Evolutionary conservation across 2,113 vertebrate species (phyloP).

Genomic region (Mustelus asterias): DNA sequence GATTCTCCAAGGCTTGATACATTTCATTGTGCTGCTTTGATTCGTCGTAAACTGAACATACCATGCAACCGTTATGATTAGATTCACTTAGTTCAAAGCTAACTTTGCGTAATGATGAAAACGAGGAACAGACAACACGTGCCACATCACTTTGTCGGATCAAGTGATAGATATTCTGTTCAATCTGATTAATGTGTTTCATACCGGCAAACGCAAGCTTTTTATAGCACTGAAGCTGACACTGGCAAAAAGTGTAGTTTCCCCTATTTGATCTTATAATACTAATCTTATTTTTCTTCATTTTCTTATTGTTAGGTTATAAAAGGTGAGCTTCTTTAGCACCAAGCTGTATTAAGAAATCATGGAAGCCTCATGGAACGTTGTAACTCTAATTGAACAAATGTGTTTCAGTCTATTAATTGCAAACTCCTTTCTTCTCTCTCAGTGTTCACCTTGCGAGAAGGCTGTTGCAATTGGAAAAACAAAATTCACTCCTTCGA

Average conservation of each 20-base stretch:
- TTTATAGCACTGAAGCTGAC: background rate
- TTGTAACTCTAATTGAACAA: background rate
- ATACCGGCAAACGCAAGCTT: background rate
- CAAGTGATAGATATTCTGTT: background rate
- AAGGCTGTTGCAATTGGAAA: conserved; percentile 88
- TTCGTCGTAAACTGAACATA: background rate
- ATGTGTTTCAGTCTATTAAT: background rate
- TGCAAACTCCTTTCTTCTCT: background rate
- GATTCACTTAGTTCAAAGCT: background rate
- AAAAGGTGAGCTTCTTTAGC: background rate
- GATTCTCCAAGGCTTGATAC: background rate
- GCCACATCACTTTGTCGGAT: background rate
- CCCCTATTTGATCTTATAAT: too few relatives aligned
- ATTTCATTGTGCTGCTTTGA: background rate
- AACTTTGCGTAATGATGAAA: background rate
- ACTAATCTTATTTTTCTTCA: background rate
- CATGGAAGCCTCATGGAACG: background rate
- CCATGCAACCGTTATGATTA: background rate
- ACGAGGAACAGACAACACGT: background rate
- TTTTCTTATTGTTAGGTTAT: background rate
- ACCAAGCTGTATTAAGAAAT: background rate
- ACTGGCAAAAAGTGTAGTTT: background rate
- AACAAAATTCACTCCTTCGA: conserved; percentile 79
- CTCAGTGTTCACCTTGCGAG: conserved; percentile 90
- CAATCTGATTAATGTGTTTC: background rate